Evolutionary conservation across 2,113 vertebrate species (phyloP).

Genomic region (Gallinago undulata): DNA sequence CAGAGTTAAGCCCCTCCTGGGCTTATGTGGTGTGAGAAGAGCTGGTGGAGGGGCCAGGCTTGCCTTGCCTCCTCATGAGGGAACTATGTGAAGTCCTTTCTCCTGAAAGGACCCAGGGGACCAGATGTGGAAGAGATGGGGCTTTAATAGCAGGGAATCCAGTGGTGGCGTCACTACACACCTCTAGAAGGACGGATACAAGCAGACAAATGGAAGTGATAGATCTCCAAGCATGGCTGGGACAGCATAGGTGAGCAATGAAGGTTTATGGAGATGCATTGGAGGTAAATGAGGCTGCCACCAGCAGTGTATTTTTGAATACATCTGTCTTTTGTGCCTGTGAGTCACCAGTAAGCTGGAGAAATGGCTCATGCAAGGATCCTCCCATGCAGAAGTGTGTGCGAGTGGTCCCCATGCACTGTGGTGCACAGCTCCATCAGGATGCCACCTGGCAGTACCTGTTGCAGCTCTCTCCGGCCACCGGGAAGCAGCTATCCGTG

Average conservation of each 20-base stretch:
- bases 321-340: not conserved
- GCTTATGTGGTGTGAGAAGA: not conserved
- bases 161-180: accelerated
- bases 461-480: not conserved
- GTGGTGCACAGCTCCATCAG: accelerated
- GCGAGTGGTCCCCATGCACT: accelerated
- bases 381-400: not conserved
- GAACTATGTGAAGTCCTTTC: not conserved
- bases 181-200: not conserved
- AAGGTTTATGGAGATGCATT: not conserved
- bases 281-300: not conserved
- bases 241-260: not conserved
- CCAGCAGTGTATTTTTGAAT: not conserved
- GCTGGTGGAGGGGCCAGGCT: not conserved
- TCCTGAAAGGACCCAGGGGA: not conserved
- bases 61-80: not conserved
- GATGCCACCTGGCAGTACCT: not conserved
- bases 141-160: not conserved
- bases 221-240: not conserved
- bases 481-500: not conserved
- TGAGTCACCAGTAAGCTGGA: not conserved
- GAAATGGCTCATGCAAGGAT: not conserved
- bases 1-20: not conserved
- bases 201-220: not conserved
- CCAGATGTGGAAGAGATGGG: not conserved